Conservation (phyloP, 92 coral and sea anemone genomes). For the Bergia sp. region DNA sequence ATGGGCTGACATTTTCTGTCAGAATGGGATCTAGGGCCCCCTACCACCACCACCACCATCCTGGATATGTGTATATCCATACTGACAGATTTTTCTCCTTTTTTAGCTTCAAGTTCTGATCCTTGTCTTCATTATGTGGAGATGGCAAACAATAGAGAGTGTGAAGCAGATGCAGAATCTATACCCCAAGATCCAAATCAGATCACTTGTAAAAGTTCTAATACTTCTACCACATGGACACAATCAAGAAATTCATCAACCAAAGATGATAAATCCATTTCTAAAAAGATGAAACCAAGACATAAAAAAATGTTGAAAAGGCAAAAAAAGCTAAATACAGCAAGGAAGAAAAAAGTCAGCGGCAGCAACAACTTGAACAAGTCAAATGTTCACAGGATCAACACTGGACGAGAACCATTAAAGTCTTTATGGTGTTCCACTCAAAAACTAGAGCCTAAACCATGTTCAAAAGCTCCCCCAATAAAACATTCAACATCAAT, state of each 20-base stretch:
- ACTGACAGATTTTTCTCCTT: not conserved
- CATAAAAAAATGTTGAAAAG: conserved; percentile 14
- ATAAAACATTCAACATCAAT: conserved; percentile 24
- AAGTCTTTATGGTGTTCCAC: conserved; percentile 9
- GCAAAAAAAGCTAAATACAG: conserved; percentile 3
- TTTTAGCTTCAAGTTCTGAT: conserved; percentile 30
- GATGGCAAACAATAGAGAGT: not conserved
- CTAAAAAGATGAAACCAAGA: conserved; percentile 43
- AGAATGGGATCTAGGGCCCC: no score
- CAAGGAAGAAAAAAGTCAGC: conserved; percentile 35
- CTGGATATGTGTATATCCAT: not conserved
- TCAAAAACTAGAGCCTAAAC: not conserved
- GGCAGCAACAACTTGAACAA: conserved; percentile 30
- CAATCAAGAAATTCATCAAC: conserved; percentile 43
- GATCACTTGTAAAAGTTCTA: not conserved
- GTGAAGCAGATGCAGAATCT: not conserved
- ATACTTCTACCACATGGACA: conserved; percentile 10
- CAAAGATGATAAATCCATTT: conserved; percentile 52
- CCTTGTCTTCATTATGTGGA: conserved; percentile 16
- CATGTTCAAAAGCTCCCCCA: not conserved
- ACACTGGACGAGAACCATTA: not conserved
- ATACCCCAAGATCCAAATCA: conserved; percentile 12
- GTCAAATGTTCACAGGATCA: conserved; percentile 29
- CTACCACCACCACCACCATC: no score
- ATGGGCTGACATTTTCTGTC: no score